Conservation (phyloP, 2,797 vertebrate species). For the Hipposideros larvatus region DNA sequence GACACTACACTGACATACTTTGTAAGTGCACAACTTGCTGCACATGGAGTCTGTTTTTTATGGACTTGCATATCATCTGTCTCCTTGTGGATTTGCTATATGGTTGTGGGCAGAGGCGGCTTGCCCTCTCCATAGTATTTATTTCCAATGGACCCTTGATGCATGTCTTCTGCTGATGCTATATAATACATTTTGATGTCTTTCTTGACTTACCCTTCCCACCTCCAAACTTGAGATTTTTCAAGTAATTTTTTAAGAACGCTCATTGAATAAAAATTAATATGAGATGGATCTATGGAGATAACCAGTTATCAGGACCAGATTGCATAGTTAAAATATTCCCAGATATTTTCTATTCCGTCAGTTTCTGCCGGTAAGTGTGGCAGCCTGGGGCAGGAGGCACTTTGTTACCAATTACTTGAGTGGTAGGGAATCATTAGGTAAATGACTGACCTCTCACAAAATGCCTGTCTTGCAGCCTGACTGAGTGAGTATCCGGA, state of each 20-base stretch:
- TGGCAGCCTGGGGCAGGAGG: neutral
- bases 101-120: neutral
- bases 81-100: neutral
- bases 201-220: neutral
- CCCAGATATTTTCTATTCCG: constrained; percentile 8
- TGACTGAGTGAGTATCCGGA: neutral
- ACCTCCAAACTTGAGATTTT: neutral
- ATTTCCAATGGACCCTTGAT: neutral
- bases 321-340: neutral
- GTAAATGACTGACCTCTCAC: neutral
- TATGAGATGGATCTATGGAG: neutral
- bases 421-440: neutral
- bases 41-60: neutral
- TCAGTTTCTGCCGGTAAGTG: neutral
- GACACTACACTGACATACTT: neutral
- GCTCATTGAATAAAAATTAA: constrained; percentile 23
- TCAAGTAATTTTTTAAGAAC: neutral
- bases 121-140: neutral
- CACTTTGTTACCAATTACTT: neutral
- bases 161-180: neutral
- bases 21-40: neutral
- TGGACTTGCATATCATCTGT: neutral
- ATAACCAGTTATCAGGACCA: constrained; percentile 8
- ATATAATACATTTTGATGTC: neutral
- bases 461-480: neutral